phyloP scores from a whole-genome alignment of 1,140 invertebrate genomes.

The Frieseomelitta varia region DNA sequence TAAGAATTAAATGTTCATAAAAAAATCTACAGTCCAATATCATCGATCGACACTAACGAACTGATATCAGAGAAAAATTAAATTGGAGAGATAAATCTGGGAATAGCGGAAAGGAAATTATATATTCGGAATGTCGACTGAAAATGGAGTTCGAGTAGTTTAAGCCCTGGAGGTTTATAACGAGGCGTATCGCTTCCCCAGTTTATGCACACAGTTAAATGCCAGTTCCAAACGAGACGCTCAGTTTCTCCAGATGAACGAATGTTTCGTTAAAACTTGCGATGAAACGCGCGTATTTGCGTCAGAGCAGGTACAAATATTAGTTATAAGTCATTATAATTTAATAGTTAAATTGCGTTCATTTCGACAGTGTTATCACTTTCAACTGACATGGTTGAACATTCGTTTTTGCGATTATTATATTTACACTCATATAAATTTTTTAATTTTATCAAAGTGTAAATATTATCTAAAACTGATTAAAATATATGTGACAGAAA shows the following conservation, averaged over 20 bases:
- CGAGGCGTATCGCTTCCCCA: not conserved
- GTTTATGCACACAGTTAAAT: not conserved
- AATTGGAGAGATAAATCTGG: not conserved
- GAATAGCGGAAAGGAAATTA: not conserved
- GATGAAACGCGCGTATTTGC: not conserved
- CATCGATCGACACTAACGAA: not conserved
- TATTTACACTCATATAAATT: too few relatives aligned
- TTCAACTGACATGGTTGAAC: too few relatives aligned
- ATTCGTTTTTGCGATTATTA: too few relatives aligned
- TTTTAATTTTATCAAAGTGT: too few relatives aligned
- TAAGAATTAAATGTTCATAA: too few relatives aligned
- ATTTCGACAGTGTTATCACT: too few relatives aligned
- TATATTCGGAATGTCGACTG: not conserved
- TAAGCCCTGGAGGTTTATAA: not conserved
- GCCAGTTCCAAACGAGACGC: not conserved
- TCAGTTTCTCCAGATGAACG: not conserved
- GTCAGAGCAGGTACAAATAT: not conserved
- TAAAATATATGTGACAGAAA: too few relatives aligned
- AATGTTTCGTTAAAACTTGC: not conserved
- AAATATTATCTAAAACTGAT: too few relatives aligned
- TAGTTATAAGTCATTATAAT: too few relatives aligned
- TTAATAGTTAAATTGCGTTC: too few relatives aligned
- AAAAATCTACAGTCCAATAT: too few relatives aligned
- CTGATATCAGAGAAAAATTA: not conserved
- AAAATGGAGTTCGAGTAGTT: not conserved